Conservation (phyloP, 2,113 vertebrate genomes). For the Tor tambroides region DNA sequence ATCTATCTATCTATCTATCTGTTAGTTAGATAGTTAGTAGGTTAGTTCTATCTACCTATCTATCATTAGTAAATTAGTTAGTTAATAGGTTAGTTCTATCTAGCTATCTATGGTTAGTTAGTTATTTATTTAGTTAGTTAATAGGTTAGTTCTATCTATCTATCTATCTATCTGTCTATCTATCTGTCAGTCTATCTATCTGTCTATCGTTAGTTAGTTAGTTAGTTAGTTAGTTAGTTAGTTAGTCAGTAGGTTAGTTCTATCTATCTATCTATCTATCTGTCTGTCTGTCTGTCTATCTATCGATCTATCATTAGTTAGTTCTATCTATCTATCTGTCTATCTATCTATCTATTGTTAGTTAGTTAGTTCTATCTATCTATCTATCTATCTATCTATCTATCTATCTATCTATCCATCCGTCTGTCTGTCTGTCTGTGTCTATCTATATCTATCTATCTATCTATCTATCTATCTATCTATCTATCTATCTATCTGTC, state of each 20-base stretch:
- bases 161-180: not conserved
- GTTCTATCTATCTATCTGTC: not conserved
- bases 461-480: not conserved
- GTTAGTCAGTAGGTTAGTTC: not conserved
- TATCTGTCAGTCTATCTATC: not conserved
- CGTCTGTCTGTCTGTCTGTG: not conserved
- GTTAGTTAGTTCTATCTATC: not conserved
- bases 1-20: not conserved
- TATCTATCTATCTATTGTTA: not conserved
- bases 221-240: no score
- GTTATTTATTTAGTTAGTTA: not conserved
- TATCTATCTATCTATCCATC: no score
- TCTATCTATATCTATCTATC: no score
- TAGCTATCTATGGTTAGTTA: not conserved
- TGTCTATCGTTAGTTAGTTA: not conserved
- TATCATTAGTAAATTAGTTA: not conserved
- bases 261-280: no score
- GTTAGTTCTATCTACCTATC: not conserved
- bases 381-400: not conserved
- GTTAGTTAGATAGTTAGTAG: no score
- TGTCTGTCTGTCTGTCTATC: no score
- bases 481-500: not conserved
- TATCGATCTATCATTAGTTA: not conserved
- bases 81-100: not conserved
- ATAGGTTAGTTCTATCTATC: not conserved